Evolutionary conservation across 2,797 vertebrate species (phyloP), one percentile per base, ranked within the genome.

Genomic region (Protonibea diacanthus): DNA sequence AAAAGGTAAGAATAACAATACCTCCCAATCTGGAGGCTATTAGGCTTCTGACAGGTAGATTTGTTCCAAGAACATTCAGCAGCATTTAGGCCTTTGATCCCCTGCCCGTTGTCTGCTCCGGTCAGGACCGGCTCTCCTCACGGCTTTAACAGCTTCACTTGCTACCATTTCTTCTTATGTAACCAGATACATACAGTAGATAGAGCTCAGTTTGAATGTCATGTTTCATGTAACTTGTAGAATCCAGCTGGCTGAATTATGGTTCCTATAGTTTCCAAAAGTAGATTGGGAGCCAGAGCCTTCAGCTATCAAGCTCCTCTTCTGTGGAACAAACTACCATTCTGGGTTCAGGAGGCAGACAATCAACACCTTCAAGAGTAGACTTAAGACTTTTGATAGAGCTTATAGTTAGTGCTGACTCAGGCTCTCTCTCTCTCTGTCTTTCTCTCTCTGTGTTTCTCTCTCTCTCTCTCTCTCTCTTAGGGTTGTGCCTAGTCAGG

Each of bases 41-140:
- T 74, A 83, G 40, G 59, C 61, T 11, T 52, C 48, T 73, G 75
- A 79, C 72, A 78, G 76, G 68, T 75, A 74, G n/a, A 83, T 80
- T 63, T 71, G 57, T 60, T 70, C 49, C 29, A 29, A 65, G 76
- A 49, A 29, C 45, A 42, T 27, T 52, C 78, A 44, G 71, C 45
- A 74, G 68, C 66, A 61, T 15, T 53, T 21, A 17, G 45, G 21
- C 64, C 71, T 80, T 78, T 86, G 81, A 84, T 84, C 64, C 56
- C 11, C 6, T 4, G 64, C 38, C 75, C 67, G 74, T 66, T 74
- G 55, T 64, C 53, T 67, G 52, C 49, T 63, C 45, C 6, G 49
- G 20, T 68, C 60, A 79, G 45, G 44, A 11, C 52, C 29, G 15
- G 29, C 55, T 62, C 65, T 42, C 15, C 47, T 67, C 68, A 58